Evolutionary conservation across 2,113 vertebrate genomes (phyloP).

Genomic region (Pantherophis guttatus): DNA sequence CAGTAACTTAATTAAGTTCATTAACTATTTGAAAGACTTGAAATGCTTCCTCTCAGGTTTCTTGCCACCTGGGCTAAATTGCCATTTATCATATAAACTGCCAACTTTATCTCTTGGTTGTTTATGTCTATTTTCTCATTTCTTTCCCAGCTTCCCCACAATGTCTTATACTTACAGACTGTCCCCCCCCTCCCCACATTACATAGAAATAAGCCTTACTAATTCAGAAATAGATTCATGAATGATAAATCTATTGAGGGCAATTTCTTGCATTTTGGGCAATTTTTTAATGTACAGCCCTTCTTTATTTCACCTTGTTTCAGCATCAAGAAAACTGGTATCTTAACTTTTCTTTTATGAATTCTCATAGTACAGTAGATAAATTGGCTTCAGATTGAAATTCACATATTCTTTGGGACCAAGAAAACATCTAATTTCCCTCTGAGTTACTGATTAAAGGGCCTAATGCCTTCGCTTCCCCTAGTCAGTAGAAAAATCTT

Average conservation of each 20-base stretch:
- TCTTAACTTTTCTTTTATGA: neutral
- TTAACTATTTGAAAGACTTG: neutral
- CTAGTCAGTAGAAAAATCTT: neutral
- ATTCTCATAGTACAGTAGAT: neutral
- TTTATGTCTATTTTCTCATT: neutral
- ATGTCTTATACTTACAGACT: neutral
- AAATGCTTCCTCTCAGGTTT: neutral
- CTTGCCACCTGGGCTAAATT: neutral
- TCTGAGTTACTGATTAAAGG: neutral
- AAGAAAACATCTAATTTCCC: neutral
- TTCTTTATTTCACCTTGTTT: neutral
- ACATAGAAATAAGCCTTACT: neutral
- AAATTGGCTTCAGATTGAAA: neutral
- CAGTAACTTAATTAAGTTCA: neutral
- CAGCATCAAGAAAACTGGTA: neutral
- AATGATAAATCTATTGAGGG: neutral
- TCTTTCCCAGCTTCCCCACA: neutral
- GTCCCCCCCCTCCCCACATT: neutral
- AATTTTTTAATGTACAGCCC: neutral
- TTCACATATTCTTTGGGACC: neutral
- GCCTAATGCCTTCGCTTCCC: neutral
- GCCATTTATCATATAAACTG: neutral
- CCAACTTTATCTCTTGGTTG: neutral
- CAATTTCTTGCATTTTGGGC: neutral
- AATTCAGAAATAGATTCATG: neutral